Percentiles rank a stretch among this genome's conserved stretches.
Evolutionary conservation across 2,888 invertebrate species (phyloP).

Genomic region (Ommatoiulus sabulosus): DNA sequence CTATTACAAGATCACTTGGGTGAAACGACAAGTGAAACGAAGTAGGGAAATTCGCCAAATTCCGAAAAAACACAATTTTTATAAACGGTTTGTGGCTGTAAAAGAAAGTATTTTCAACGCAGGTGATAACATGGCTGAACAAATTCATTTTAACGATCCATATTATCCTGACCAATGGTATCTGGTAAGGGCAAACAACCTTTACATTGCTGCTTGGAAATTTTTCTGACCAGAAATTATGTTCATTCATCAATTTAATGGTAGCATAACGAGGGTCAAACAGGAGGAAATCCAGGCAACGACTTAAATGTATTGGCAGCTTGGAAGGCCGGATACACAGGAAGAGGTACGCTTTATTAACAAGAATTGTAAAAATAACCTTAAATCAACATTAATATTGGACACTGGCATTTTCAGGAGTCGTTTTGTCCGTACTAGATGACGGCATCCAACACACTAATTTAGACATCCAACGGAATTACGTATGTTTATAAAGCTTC

Average conservation of each 20-base stretch:
- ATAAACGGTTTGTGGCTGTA: neutral
- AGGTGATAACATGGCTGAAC: neutral
- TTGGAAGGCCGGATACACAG: slow-evolving; percentile 67
- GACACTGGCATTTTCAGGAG: slow-evolving; percentile 61
- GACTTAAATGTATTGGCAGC: slow-evolving; percentile 67
- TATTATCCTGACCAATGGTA: slow-evolving; percentile 62
- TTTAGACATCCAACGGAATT: slow-evolving; percentile 62
- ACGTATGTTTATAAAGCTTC: slow-evolving; percentile 57
- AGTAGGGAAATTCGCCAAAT: slow-evolving; percentile 47
- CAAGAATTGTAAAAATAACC: neutral
- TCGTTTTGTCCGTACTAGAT: slow-evolving; percentile 67
- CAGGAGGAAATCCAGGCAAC: slow-evolving; percentile 61
- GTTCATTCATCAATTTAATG: neutral
- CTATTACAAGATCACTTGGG: slow-evolving; percentile 41
- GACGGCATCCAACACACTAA: slow-evolving; percentile 65
- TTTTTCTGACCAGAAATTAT: neutral
- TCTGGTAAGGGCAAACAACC: slow-evolving; percentile 60
- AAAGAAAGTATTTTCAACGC: neutral
- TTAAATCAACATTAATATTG: neutral
- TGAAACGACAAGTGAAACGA: slow-evolving; percentile 40
- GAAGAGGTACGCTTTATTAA: slow-evolving; percentile 59
- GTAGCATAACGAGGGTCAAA: slow-evolving; percentile 61
- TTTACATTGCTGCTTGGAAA: slow-evolving; percentile 25
- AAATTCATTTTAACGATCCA: slow-evolving; percentile 61
- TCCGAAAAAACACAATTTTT: neutral